Conservation (phyloP, 1,140 invertebrate genomes). For the Saccostrea cuccullata region DNA sequence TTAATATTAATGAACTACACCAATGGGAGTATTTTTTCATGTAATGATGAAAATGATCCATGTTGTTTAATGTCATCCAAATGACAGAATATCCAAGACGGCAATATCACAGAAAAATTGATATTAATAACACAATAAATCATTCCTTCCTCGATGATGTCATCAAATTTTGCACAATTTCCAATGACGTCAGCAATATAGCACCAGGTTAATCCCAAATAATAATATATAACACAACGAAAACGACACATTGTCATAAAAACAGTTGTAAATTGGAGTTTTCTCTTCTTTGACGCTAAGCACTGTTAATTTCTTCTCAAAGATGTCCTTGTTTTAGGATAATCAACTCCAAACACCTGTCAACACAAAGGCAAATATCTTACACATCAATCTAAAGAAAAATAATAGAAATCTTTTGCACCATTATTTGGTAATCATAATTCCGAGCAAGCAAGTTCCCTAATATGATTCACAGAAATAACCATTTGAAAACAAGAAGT, state of each 20-base stretch:
- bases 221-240: not conserved
- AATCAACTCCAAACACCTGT: not conserved
- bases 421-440: too few relatives aligned
- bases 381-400: too few relatives aligned
- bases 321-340: not conserved
- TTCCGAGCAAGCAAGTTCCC: too few relatives aligned
- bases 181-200: conserved; percentile 32
- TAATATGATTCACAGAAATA: too few relatives aligned
- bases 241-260: not conserved
- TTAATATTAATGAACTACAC: not conserved
- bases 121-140: not conserved
- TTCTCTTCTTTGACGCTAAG: not conserved
- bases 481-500: too few relatives aligned
- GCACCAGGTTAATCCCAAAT: not conserved
- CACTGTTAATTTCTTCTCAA: not conserved
- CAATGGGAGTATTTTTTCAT: not conserved
- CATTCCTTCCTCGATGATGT: conserved; percentile 2
- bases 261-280: not conserved
- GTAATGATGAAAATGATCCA: not conserved
- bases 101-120: conserved; percentile 29
- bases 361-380: not conserved
- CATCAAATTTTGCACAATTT: conserved; percentile 2
- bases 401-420: too few relatives aligned
- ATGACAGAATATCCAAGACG: conserved; percentile 1
- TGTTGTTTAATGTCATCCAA: not conserved